Evolutionary conservation across 1,140 invertebrate species (phyloP).

Genomic region (Aphaenogaster rudis): DNA sequence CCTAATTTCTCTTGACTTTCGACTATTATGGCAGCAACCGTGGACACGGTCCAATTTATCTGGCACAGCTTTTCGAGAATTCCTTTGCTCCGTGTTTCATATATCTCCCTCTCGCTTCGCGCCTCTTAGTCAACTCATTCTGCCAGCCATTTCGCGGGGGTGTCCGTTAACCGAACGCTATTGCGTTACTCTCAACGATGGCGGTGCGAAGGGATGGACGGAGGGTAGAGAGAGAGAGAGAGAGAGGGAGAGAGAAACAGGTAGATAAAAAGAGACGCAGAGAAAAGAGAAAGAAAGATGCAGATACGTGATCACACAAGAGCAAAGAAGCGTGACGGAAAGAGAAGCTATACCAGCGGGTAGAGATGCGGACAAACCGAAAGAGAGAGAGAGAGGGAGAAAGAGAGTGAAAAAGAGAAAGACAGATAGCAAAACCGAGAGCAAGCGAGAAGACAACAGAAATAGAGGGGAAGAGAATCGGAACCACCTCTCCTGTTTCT

Average conservation of each 20-base stretch:
- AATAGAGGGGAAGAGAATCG: constrained; percentile 62
- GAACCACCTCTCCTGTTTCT: constrained; percentile 63
- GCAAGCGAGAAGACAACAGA: constrained; percentile 49
- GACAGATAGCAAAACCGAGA: constrained; percentile 13
- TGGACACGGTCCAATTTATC: constrained; percentile 72
- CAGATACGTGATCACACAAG: neutral
- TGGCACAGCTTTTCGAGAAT: constrained; percentile 64
- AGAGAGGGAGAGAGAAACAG: neutral
- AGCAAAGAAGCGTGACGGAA: constrained; percentile 41
- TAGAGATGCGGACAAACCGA: constrained; percentile 17
- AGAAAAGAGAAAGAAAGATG: neutral
- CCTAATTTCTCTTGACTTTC: constrained; percentile 64
- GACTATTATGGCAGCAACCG: constrained; percentile 18
- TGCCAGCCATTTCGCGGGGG: constrained; percentile 54
- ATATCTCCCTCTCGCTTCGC: neutral
- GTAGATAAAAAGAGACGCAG: neutral
- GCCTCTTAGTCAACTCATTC: neutral
- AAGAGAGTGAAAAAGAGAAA: constrained; percentile 29
- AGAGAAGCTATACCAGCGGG: constrained; percentile 38
- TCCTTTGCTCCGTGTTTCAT: constrained; percentile 10
- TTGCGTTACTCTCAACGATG: constrained; percentile 22
- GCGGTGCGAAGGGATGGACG: neutral
- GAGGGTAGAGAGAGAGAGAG: neutral
- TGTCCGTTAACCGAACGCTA: constrained; percentile 28
- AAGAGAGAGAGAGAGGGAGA: constrained; percentile 38